Base-by-base conservation (phyloP, 2,888 invertebrate species). In the Beris morrisii region DNA sequence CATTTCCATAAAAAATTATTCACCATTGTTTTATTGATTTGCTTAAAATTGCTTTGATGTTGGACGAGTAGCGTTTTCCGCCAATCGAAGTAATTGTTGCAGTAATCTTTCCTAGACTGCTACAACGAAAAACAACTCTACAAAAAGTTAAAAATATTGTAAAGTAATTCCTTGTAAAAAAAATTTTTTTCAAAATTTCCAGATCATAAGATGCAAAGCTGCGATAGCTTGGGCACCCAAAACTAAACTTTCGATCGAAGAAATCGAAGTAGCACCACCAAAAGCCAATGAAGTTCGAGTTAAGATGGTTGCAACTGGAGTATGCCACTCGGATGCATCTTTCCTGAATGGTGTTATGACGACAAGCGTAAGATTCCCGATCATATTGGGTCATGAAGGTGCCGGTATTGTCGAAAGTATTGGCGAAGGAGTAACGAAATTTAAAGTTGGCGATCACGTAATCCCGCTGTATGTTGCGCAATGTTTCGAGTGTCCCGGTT, bases 141-240 rank as follows among this genome's bases (percentile, higher is more conserved):
- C 22, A 22, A 22, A 22, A 22, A 22, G 22, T 22, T 2, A 22
- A 22, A 1, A 22, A 22, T 22, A 2, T 22, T 22, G 22, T 22
- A 22, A 22, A 22, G 22, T 22, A 22, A 22, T 22, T 22, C 22
- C 22, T 22, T 22, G 22, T 22, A 22, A 22, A 22, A 22, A 7
- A 3, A 38, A 38, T 38, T 38, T 3, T 38, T 38, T 15, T 43
- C 4, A 32, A 32, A 13, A 11, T 5, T 56, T 50, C 6, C 50
- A 91, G 90, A 86, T 88, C 55, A 97, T 99, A 72, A 89, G 86
- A 74, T 99, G 98, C 80, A 87, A 86, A 76, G 99, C 99, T 28
- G 98, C 97, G 2, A 93, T 99, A 13, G 97, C 98, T 4, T 99
- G 98, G 98, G 92, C 88, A 74, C 88, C 94, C 61, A 95, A 95